Conservation (phyloP, 2,113 vertebrate genomes). For the Ivindomyrus marchei region DNA sequence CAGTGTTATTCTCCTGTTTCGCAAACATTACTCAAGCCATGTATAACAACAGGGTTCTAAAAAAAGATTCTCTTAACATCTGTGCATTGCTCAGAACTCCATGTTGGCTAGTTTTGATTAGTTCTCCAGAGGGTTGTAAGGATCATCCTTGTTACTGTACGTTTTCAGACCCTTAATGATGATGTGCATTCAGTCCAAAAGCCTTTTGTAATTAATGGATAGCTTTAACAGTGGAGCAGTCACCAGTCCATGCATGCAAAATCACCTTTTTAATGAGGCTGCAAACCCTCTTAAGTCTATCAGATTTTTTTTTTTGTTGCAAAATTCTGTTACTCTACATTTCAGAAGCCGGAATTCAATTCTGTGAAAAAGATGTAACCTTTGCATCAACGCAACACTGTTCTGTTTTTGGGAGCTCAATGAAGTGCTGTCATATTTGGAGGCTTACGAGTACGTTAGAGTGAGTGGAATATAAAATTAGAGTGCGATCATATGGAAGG, state of each 20-base stretch:
- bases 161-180: background rate
- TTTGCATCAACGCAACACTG: background rate
- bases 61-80: background rate
- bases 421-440: background rate
- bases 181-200: background rate
- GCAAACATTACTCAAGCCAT: background rate
- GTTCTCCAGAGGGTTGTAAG: background rate
- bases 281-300: background rate
- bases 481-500: background rate
- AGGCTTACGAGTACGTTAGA: background rate
- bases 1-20: background rate
- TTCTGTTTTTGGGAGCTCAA: background rate
- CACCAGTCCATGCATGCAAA: background rate
- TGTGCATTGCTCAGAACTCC: background rate
- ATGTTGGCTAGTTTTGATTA: conserved; percentile 1
- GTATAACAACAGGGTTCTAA: background rate
- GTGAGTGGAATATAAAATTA: background rate
- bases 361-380: background rate
- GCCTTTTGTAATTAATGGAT: background rate
- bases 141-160: background rate
- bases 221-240: background rate
- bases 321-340: background rate
- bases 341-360: background rate
- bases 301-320: background rate
- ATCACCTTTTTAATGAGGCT: conserved; percentile 14